These are phyloP conservation scores for Florisuga fusca DNA, from an alignment of 2,797 vertebrate genomes.

Conservation along the genomic window DNA sequence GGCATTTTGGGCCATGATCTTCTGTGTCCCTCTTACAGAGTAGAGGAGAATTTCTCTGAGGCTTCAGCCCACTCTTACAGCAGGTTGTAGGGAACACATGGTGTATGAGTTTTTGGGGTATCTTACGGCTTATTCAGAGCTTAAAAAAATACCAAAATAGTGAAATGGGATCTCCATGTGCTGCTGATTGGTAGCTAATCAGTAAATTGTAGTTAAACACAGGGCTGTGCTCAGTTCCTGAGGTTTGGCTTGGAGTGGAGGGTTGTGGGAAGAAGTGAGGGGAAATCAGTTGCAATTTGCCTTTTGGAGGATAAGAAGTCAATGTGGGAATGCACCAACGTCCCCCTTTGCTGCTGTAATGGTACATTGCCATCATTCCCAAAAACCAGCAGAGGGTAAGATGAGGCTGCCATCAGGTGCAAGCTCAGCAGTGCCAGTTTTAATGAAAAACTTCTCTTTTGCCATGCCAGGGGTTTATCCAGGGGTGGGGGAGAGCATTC, in stretches of 20 bases:
- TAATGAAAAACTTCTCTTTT: constrained; percentile 31
- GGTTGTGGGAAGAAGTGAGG: background rate
- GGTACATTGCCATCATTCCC: background rate
- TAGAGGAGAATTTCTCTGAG: background rate
- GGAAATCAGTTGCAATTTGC: background rate
- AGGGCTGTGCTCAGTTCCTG: background rate
- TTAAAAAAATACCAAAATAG: constrained; percentile 25
- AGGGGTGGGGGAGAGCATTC: background rate
- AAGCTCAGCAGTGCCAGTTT: constrained; percentile 35
- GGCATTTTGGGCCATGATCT: background rate
- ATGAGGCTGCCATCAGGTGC: background rate
- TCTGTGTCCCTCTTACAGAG: background rate
- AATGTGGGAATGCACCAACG: background rate
- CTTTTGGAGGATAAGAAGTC: background rate
- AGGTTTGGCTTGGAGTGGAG: background rate
- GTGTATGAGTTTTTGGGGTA: background rate
- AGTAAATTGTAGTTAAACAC: constrained; percentile 33
- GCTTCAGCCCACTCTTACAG: background rate
- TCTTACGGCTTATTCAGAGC: background rate
- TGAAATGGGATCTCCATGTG: background rate
- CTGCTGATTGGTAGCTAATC: constrained; percentile 23
- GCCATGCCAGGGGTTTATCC: background rate
- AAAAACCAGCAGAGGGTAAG: background rate
- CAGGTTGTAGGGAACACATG: background rate
- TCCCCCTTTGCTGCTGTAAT: background rate